These are phyloP conservation scores for Taurulus bubalis DNA, from an alignment of 2,113 vertebrate species.

Conservation along the genomic window DNA sequence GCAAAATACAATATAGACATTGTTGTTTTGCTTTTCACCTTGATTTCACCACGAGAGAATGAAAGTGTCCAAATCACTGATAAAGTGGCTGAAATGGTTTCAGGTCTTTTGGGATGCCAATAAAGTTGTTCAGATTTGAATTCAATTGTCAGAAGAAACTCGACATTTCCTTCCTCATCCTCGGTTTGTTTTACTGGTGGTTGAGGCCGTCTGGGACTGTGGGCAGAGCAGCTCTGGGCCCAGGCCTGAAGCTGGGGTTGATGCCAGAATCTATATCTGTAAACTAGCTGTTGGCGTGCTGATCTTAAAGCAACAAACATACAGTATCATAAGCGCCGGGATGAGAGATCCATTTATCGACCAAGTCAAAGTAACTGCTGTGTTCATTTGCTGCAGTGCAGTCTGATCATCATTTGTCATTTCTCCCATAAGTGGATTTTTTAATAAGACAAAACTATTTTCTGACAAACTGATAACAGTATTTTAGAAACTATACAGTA, in stretches of 20 bases:
- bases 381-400: constrained; percentile 2
- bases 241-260: constrained; percentile 32
- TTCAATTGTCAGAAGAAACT: neutral
- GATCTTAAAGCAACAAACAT: constrained; percentile 27
- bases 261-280: constrained; percentile 49
- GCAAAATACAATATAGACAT: neutral
- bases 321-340: neutral
- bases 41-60: neutral
- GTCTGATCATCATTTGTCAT: neutral
- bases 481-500: neutral
- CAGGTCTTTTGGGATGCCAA: neutral
- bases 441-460: neutral
- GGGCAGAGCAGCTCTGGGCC: constrained; percentile 36
- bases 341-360: constrained; percentile 19
- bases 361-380: constrained; percentile 1
- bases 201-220: constrained; percentile 35
- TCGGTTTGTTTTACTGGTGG: constrained; percentile 59
- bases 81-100: neutral
- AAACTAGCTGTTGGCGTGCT: constrained; percentile 2
- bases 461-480: neutral
- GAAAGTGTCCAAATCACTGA: neutral
- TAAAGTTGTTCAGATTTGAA: neutral
- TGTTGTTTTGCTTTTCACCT: constrained; percentile 6
- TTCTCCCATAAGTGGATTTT: too few species aligned
- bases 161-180: constrained; percentile 9